Conservation (phyloP, 2,797 vertebrate genomes). For the Pagetopsis macropterus region DNA sequence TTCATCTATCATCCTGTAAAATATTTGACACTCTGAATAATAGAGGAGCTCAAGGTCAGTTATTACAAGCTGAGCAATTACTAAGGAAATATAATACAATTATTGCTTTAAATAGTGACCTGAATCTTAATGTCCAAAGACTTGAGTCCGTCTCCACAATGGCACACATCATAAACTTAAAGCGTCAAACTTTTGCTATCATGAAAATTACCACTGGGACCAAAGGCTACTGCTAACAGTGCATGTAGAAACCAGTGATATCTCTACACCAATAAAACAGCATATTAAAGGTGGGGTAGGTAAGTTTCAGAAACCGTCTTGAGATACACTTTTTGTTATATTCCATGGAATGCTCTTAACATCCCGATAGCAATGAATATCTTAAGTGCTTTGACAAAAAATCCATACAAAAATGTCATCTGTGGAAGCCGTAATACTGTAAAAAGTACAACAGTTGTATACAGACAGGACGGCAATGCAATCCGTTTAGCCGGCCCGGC, state of each 20-base stretch:
- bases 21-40: slow-evolving; percentile 1
- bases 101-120: slow-evolving; percentile 33
- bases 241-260: slow-evolving; percentile 42
- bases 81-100: background rate
- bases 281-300: no score
- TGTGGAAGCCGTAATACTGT: no score
- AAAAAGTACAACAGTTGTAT: no score
- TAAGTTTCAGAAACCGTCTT: no score
- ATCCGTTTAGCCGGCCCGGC: no score
- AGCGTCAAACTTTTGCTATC: slow-evolving; percentile 29
- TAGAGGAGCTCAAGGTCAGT: slow-evolving; percentile 5
- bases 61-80: slow-evolving; percentile 2
- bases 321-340: no score
- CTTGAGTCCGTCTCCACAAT: slow-evolving; percentile 1
- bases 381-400: no score
- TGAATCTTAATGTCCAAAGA: slow-evolving; percentile 40
- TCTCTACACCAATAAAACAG: slow-evolving; percentile 49
- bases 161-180: slow-evolving; percentile 53
- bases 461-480: no score
- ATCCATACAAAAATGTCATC: no score
- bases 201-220: slow-evolving; percentile 52
- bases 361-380: no score
- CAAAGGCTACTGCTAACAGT: slow-evolving; percentile 21
- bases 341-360: no score
- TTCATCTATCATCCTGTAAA: background rate